Evolutionary conservation across 1,140 invertebrate genomes (phyloP), one percentile per base, ranked within the genome.

Genomic region (Drosophila hydei): DNA sequence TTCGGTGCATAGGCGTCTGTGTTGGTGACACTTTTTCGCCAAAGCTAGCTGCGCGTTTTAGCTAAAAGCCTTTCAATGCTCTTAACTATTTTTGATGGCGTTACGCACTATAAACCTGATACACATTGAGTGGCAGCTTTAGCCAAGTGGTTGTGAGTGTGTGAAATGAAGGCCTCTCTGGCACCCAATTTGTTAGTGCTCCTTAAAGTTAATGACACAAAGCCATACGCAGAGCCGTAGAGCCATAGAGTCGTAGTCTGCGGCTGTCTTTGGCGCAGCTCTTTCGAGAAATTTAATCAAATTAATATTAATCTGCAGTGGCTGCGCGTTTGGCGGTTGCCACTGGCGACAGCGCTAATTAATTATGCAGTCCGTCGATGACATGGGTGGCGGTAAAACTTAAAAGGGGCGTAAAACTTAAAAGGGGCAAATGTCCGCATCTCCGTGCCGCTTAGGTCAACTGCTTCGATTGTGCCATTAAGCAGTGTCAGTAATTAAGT

Each of bases 31-130:
- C 64, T 85, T 87, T 77, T 58, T 72, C 74, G 80, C 76, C 70
- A 52, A 23, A 62, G 67, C 62, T 75, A 55, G 43, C 38, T 68
- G 55, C 56, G 70, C 71, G 75, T 81, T 87, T 81, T 52, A 68
- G 77, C 75, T 88, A 88, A 87, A 88, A 87, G 83, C 83, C 75
- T 88, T 87, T 76, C 75, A 88, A 81, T 88, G 78, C 77, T 88
- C 62, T 81, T 88, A 81, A 88, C 83, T 83, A 79, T 81, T 87
- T 88, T 76, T 88, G 62, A 88, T 83, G 64, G 68, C 75, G 72
- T 65, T 78, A 88, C 83, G 83, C 83, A 88, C 83, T 79, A 81
- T 88, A 88, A 88, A 73, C 61, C 16, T 9, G 36, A 16, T 58
- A 19, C 50, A 62, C 38, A 61, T 60, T 25, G 43, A 19, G 27